Base-by-base conservation (phyloP, 1,140 invertebrate species). In the Drosophila novamexicana region DNA sequence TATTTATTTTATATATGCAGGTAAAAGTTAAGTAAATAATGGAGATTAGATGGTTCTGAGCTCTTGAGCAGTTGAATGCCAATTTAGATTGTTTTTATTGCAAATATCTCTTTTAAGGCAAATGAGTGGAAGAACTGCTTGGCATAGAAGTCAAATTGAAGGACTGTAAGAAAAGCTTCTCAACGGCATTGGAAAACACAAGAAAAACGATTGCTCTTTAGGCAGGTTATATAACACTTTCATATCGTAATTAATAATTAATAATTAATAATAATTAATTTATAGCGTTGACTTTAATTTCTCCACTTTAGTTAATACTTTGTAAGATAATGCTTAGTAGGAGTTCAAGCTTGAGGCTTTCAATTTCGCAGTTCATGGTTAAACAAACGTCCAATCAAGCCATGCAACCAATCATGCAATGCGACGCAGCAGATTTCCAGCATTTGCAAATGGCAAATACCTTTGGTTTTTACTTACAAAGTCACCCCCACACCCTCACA, bases 321-420 rank as follows among this genome's bases (percentile, higher is more conserved):
- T 8, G 29, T 12, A 29, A 14, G 29, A 29, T 34, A 8, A 6
- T 32, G n/a, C 22, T 32, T n/a, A 39, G 8, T 37, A 16, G 7
- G n/a, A 56, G n/a, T 40, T 39, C 6, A 6, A 22, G 7, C 8
- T 10, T n/a, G 32, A 36, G 22, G 29, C 42, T 36, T 34, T 59
- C 16, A 9, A 29, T 42, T 18, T 16, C 9, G 58, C 16, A 47
- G 58, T 47, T 29, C 44, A 39, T 32, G 29, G 57, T 47, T 47
- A 45, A 59, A 10, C 32, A 47, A 59, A 59, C 42, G 10, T n/a
- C 16, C 64, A 58, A 58, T 67, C 53, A 50, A 67, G 56, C 44
- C 29, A 16, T 44, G 42, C 63, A 77, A 81, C 81, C 74, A 77
- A 81, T 77, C 79, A 77, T 62, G 44, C 56, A 77, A 81, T 81